Base-by-base conservation (phyloP, 2,113 vertebrate species). In the Scartelaos histophorus region DNA sequence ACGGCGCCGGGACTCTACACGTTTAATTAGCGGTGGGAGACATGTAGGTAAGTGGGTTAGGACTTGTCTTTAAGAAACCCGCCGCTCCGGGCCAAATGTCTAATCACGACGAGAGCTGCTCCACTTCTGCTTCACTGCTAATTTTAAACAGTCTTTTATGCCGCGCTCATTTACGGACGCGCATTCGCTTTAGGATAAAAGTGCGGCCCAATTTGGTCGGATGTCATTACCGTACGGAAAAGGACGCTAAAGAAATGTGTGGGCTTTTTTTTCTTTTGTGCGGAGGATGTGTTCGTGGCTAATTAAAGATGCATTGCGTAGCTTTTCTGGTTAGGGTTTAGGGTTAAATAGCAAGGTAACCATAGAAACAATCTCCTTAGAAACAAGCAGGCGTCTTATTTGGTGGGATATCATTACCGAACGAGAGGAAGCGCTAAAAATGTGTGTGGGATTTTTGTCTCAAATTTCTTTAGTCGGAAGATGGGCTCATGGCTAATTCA, bases 31-130 rank as follows among this genome's bases (percentile, higher is more conserved):
- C 34, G 1, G 34, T 4, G 61, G 61, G 61, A 64, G 61, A 64
- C 61, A 64, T 64, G 61, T 38, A 64, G 61, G 61, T 64, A 64
- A 64, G 61, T 64, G 61, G 61, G 61, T 64, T 38, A 64, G n/a
- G 61, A 35, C 38, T 64, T 64, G 61, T 43, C 61, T 64, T 64
- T 38, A 64, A 64, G 61, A 64, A 64, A 64, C 61, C 43, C 19
- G 7, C 34, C 17, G 61, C 61, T 64, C 11, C 61, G 7, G 61
- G 61, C 34, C 29, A 64, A 64, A 38, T 19, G 34, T 35, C 61
- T 38, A 64, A 43, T 64, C 61, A 43, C 17, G 10, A 3, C 17
- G 3, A 16, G 61, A 43, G 61, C 61, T 21, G 61, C 34, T 64
- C 61, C 17, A 64, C 61, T 64, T 64, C 61, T 64, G 61, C 61